Evolutionary conservation across 1,140 invertebrate genomes (phyloP), one percentile per base, ranked within the genome.

Genomic region (Thaumetopoea pityocampa): DNA sequence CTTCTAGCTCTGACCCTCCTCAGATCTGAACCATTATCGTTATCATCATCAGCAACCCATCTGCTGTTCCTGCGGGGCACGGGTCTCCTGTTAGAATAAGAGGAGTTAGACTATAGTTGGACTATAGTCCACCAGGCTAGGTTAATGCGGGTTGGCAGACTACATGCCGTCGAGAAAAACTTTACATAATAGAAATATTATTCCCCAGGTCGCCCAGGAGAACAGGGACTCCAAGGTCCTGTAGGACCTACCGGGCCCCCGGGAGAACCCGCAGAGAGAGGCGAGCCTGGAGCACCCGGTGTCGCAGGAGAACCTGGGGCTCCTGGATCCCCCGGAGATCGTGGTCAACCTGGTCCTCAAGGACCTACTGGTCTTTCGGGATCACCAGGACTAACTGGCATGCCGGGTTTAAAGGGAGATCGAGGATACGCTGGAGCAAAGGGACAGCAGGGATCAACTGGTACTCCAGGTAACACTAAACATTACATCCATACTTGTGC

Each of bases 261-360:
- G 6, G 93, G 93, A 32, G 91, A 93, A 72, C 89, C 91, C 35
- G 92, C 89, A 0, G 91, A 92, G 66, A 85, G 90, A 63, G 93
- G 93, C 17, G 92, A 94, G 54, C 88, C 90, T 14, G 93, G 93
- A 27, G 80, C 87, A 26, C 88, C 92, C 9, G 93, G 93, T 5
- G 72, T 87, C n/a, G 85, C 90, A 30, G 91, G 94, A 50, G 92
- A 94, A 70, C 47, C 86, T 2, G 93, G 93, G n/a, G 88, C 91
- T 8, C 61, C 86, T n/a, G 92, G 92, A 9, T 87, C 84, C 4
- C 87, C 88, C 8, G 93, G 93, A 36, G 91, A 92, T 55, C 71
- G 92, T 52, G 92, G 92, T 14, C 87, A 87, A 14, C 87, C 87
- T 47, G 92, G 93, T 34, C 73, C 89, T 11, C 79, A 89, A 41